Evolutionary conservation across 2,888 invertebrate species (phyloP), one percentile per base, ranked within the genome.

Genomic region (Drosophila anomelani): DNA sequence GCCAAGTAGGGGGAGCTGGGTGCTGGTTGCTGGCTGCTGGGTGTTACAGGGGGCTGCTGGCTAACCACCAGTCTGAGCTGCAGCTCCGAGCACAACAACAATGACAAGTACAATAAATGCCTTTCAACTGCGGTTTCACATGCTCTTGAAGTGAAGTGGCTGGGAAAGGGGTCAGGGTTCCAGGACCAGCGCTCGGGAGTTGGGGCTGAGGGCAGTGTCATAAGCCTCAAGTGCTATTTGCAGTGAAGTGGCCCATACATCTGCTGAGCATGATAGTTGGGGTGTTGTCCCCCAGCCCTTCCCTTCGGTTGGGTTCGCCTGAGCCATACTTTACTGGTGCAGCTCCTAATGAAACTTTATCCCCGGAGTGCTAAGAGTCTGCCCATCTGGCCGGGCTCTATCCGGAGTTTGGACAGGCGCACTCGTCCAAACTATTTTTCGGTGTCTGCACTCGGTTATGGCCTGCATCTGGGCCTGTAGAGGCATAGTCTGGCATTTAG

Each of bases 61-160:
- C 54, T 46, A 29, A 49, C 46, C 67, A 68, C 72, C 72, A 76
- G 60, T 64, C 63, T 39, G 66, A 60, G 61, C 54, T 64, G 53
- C 46, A 67, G 49, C 73, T 61, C 49, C 67, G 32, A 26, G 44
- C 49, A 58, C 83, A 76, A 77, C 85, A 82, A 89, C 88, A 89
- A 88, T 81, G 85, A 85, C 85, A 86, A 88, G 89, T 85, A 89
- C 89, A 83, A 89, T 88, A 90, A 87, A 89, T 87, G 87, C 90
- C 86, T 89, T 85, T 89, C 88, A 89, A 88, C 87, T 89, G 87
- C 86, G 90, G 87, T 87, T 88, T 87, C 90, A 90, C 87, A 87
- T 87, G 90, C 90, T 88, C 90, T 89, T 87, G 88, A 87, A 84
- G 78, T 75, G 76, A 79, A 85, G 85, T 77, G 75, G n/a, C 32